Evolutionary conservation across 2,888 invertebrate species (phyloP).

Genomic region (Andrena marginata): DNA sequence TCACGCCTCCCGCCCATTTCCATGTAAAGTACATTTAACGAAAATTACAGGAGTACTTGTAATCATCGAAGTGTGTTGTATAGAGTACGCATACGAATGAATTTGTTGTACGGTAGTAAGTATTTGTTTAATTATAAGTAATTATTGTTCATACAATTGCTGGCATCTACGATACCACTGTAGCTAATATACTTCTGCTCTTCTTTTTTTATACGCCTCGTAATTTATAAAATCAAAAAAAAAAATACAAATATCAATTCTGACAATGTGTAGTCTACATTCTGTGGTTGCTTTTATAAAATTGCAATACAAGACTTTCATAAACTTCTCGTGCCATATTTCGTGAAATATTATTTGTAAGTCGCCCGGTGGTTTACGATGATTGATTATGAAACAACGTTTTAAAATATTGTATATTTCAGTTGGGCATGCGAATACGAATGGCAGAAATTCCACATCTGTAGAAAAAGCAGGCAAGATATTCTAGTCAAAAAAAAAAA

Average conservation of each 20-base stretch:
- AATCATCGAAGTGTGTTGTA: slow-evolving; percentile 29
- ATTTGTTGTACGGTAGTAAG: slow-evolving; percentile 39
- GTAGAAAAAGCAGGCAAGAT: slow-evolving; percentile 30
- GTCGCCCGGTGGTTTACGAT: slow-evolving; percentile 20
- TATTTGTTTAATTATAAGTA: slow-evolving; percentile 48
- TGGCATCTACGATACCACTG: slow-evolving; percentile 23
- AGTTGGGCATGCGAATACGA: not conserved
- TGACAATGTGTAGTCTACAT: slow-evolving; percentile 46
- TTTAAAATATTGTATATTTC: not conserved
- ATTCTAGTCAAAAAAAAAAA: slow-evolving; percentile 59
- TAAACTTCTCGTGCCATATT: slow-evolving; percentile 39
- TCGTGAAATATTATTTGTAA: slow-evolving; percentile 32
- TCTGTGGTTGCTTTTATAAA: slow-evolving; percentile 19
- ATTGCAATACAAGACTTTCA: slow-evolving; percentile 19
- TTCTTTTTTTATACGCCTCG: slow-evolving; percentile 34
- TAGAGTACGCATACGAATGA: slow-evolving; percentile 27
- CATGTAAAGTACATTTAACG: slow-evolving; percentile 32
- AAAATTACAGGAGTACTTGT: slow-evolving; percentile 20
- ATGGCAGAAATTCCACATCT: slow-evolving; percentile 21
- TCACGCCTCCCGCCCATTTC: slow-evolving; percentile 1
- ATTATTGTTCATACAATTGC: slow-evolving; percentile 34
- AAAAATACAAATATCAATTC: slow-evolving; percentile 51
- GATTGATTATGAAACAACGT: slow-evolving; percentile 1
- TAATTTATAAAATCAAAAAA: slow-evolving; percentile 46
- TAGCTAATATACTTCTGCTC: slow-evolving; percentile 17